Percentiles rank a stretch among this genome's conserved stretches.
Conservation (phyloP, 2,888 invertebrate species). For the Andrena praecox region DNA sequence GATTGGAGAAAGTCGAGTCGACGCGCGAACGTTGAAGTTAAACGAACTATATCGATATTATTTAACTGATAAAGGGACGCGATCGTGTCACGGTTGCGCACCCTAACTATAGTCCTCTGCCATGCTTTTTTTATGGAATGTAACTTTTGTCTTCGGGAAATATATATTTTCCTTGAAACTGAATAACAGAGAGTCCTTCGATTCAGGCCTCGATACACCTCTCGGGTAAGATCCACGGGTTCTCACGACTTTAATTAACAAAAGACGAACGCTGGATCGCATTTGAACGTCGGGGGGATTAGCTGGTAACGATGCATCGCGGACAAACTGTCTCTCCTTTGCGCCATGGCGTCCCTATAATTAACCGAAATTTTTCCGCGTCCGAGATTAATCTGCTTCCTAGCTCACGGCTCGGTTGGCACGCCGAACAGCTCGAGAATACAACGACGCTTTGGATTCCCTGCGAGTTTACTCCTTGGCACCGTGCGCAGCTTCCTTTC, state of each 20-base stretch:
- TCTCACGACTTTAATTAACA: background rate
- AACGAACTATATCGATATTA: constrained; percentile 29
- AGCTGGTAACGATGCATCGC: constrained; percentile 11
- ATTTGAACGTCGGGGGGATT: constrained; percentile 4
- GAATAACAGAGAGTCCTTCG: background rate
- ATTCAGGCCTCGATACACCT: too few species aligned
- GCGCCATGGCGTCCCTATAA: constrained; percentile 36
- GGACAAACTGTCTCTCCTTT: constrained; percentile 2
- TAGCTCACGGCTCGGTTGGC: constrained; percentile 57
- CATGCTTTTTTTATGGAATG: constrained; percentile 60
- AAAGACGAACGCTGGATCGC: background rate
- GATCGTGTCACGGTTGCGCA: constrained; percentile 22
- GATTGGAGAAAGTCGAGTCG: background rate
- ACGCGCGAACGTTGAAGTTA: background rate
- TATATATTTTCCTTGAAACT: constrained; percentile 55
- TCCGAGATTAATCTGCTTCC: constrained; percentile 48
- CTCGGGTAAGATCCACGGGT: constrained; percentile 3
- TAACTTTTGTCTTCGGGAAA: constrained; percentile 55
- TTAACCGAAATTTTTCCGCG: constrained; percentile 50
- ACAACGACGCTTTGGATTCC: constrained; percentile 52
- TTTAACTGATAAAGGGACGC: constrained; percentile 27
- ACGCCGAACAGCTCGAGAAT: constrained; percentile 51
- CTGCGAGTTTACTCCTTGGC: constrained; percentile 46
- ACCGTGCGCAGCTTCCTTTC: constrained; percentile 10
- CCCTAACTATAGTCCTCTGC: constrained; percentile 41